Evolutionary conservation across 92 coral and sea anemone species (phyloP), one percentile per base, ranked within the genome.

Genomic region (Parazoanthus atlanticus): DNA sequence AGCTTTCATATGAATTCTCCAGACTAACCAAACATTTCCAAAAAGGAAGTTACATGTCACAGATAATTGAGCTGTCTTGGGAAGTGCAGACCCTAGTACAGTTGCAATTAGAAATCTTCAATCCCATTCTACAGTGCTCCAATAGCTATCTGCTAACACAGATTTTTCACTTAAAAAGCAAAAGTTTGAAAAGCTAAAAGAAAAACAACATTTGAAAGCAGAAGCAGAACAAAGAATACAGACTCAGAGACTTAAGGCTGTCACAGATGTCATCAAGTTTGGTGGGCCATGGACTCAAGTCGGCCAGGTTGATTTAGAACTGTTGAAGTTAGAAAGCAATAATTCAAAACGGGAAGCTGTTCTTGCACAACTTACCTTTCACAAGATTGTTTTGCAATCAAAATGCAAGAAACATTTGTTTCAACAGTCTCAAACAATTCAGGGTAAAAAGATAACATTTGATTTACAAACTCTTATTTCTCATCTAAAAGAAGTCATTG

Each of bases 141-240:
- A n/a, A n/a, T n/a, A n/a, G n/a, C n/a, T n/a, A n/a, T n/a, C n/a
- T n/a, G n/a, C n/a, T n/a, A n/a, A n/a, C n/a, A n/a, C n/a, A n/a
- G n/a, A n/a, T n/a, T n/a, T n/a, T n/a, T n/a, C n/a, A n/a, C 56
- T 74, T 21, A 67, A 66, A 82, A 82, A 79, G 80, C 86, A 78
- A 43, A 64, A 71, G 69, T 65, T 74, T n/a, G 82, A 88, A 58
- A 88, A 79, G 74, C 82, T 79, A 4, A 43, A 78, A 79, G 52
- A 88, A 83, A 88, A 79, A 79, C 90, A 88, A 76, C 54, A 61
- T 38, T 82, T 84, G 61, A 75, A 86, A 81, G 86, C 77, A 79
- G 75, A 88, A 66, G 90, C 85, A 34, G 85, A 88, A 88, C 81
- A 83, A 19, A 88, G 78, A 69, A 71, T 43, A n/a, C 85, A 64